Conservation (phyloP, 2,113 vertebrate genomes). For the Phycodurus eques region DNA sequence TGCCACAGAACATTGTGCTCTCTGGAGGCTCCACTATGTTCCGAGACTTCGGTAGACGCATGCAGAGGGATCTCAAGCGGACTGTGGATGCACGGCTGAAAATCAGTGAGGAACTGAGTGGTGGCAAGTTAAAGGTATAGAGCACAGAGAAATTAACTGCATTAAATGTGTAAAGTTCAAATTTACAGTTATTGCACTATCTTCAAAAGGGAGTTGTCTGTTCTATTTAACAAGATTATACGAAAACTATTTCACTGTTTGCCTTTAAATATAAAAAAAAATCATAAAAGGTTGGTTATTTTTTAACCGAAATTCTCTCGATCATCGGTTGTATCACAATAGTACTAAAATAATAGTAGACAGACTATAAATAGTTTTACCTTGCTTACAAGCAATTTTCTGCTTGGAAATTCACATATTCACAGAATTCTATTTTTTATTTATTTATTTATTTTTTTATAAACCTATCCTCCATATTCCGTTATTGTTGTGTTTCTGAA, state of each 20-base stretch:
- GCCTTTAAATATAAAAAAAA: no score
- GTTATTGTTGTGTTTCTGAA: no score
- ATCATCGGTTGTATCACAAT: no score
- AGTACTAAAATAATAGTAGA: no score
- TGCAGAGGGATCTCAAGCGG: conserved; percentile 96
- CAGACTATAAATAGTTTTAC: no score
- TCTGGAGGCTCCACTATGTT: conserved; percentile 99
- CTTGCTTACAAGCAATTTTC: no score
- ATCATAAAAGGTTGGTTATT: no score
- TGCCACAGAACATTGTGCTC: conserved; percentile 82
- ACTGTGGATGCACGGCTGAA: conserved; percentile 93
- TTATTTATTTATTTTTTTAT: no score
- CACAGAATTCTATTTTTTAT: no score
- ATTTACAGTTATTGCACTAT: background rate
- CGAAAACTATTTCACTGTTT: background rate
- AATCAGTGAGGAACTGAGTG: conserved; percentile 94
- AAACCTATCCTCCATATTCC: no score
- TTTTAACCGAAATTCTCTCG: no score
- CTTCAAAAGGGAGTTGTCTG: background rate
- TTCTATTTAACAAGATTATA: background rate
- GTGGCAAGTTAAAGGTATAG: conserved; percentile 90
- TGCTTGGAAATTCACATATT: no score
- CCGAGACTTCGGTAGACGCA: conserved; percentile 93
- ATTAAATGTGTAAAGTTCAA: background rate
- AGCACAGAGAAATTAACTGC: background rate